Evolutionary conservation across 2,113 vertebrate genomes (phyloP).

Genomic region (Procapra przewalskii): DNA sequence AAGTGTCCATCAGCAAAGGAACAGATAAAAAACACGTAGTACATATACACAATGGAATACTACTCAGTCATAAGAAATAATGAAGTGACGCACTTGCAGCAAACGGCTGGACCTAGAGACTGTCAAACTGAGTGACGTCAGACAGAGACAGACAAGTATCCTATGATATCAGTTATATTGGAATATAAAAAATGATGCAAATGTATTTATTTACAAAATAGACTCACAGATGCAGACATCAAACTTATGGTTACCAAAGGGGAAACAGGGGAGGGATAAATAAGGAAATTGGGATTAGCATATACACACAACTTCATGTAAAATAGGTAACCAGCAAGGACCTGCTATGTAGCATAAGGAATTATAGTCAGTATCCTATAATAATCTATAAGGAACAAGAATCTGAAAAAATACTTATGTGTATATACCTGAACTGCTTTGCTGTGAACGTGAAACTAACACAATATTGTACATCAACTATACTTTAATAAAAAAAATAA

Average conservation of each 20-base stretch:
- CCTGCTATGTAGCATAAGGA: neutral
- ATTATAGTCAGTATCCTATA: neutral
- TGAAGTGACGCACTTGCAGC: neutral
- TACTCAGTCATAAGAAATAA: neutral
- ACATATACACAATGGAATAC: neutral
- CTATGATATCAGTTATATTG: neutral
- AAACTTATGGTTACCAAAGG: neutral
- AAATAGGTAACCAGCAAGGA: neutral
- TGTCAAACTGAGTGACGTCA: neutral
- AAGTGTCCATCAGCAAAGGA: neutral
- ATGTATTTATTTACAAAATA: neutral
- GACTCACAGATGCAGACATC: neutral
- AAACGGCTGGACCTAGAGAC: neutral
- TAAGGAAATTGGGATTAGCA: neutral
- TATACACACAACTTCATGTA: neutral
- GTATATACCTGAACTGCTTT: neutral
- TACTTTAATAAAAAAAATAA: neutral
- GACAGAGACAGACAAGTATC: neutral
- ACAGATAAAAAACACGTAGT: neutral
- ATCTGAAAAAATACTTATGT: neutral
- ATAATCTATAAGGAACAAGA: neutral
- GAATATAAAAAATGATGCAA: neutral
- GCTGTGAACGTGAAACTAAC: neutral
- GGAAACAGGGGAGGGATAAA: neutral
- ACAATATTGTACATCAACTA: too few relatives aligned